A percentile compares a stretch with the other conserved stretches of the same genome.
phyloP scores from a whole-genome alignment of 2,797 vertebrate species.

The Myotis vivesi region DNA sequence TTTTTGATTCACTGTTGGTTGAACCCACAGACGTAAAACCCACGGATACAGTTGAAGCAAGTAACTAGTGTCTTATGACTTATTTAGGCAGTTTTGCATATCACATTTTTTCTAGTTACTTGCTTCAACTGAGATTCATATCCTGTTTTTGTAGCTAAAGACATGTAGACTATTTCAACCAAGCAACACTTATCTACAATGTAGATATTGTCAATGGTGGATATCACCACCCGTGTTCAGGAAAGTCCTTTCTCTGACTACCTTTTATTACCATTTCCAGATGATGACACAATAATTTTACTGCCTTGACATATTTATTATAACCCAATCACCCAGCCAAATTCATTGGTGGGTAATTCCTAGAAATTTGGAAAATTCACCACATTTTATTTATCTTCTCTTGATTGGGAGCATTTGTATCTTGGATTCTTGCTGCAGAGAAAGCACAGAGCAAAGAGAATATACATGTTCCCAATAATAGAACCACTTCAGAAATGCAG shows the following conservation, averaged over 20 bases:
- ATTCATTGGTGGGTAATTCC: constrained; percentile 5
- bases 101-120: neutral
- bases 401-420: neutral
- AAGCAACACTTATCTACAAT: neutral
- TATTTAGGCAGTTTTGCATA: neutral
- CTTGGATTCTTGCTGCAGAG: neutral
- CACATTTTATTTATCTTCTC: neutral
- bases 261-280: neutral
- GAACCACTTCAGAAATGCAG: neutral
- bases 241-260: neutral
- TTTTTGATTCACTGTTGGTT: neutral
- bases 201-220: neutral
- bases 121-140: constrained; percentile 21
- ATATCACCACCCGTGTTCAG: neutral
- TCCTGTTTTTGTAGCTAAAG: neutral
- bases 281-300: neutral
- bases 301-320: neutral
- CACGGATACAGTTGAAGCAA: neutral
- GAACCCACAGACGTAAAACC: neutral
- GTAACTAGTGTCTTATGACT: neutral
- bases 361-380: constrained; percentile 12
- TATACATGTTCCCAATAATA: neutral
- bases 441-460: neutral
- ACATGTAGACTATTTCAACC: neutral
- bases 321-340: neutral